Conservation (phyloP, 2,113 vertebrate genomes). For the Oryzias celebensis region DNA sequence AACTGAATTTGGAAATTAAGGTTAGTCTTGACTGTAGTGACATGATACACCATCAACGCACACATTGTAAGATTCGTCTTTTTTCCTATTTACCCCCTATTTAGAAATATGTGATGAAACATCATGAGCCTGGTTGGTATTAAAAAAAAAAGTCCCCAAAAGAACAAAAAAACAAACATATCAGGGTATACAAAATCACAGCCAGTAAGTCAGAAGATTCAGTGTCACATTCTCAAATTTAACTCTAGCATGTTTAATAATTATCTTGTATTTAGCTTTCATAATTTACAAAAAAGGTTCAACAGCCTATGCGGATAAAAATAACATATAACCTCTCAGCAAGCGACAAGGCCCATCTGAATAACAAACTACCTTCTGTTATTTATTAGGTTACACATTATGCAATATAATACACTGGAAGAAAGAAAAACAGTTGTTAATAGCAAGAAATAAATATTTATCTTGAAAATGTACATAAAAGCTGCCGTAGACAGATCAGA, state of each 20-base stretch:
- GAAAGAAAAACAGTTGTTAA: constrained; percentile 57
- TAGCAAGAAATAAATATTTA: constrained; percentile 63
- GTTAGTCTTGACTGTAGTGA: too few relatives aligned
- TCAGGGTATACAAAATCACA: constrained; percentile 77
- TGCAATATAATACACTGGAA: constrained; percentile 71
- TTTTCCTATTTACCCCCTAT: background rate
- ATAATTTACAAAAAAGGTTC: constrained; percentile 73
- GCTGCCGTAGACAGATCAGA: constrained; percentile 75
- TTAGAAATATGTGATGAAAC: constrained; percentile 40
- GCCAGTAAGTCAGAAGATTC: constrained; percentile 75
- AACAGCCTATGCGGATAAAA: constrained; percentile 71
- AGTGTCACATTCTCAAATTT: constrained; percentile 72
- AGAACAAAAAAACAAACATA: constrained; percentile 30
- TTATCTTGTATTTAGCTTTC: constrained; percentile 53
- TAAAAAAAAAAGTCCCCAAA: constrained; percentile 17
- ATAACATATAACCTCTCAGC: constrained; percentile 59
- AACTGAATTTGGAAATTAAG: too few relatives aligned
- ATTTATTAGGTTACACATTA: constrained; percentile 61
- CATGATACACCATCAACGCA: too few relatives aligned
- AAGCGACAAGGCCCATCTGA: constrained; percentile 65
- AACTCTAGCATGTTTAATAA: constrained; percentile 63
- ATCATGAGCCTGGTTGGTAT: constrained; percentile 59
- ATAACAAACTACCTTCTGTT: constrained; percentile 55
- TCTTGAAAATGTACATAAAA: constrained; percentile 66
- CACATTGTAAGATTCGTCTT: too few relatives aligned